phyloP scores from a whole-genome alignment of 2,113 vertebrate species.

The Riparia riparia region DNA sequence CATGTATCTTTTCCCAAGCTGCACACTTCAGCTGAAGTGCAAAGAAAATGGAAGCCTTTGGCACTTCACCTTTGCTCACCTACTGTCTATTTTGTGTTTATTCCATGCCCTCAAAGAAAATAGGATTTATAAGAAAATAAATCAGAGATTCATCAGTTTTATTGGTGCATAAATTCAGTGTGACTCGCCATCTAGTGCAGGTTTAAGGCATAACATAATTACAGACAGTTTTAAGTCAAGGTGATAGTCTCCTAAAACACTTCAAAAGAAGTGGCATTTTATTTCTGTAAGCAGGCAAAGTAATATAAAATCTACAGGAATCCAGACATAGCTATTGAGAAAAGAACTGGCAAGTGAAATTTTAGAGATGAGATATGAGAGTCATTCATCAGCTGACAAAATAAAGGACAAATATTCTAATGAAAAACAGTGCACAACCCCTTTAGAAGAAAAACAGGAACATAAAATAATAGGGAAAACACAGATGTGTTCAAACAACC shows the following conservation, averaged over 20 bases:
- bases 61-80: neutral
- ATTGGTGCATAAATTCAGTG: neutral
- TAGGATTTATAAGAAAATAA: neutral
- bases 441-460: neutral
- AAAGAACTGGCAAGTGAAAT: neutral
- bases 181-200: constrained; percentile 47
- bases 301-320: neutral
- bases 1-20: neutral
- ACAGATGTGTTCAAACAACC: neutral
- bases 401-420: neutral
- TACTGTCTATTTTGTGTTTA: neutral
- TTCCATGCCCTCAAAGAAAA: neutral
- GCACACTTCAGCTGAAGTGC: neutral
- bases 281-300: neutral
- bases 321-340: neutral
- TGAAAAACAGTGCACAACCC: neutral
- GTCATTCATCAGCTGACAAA: neutral
- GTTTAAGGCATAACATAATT: constrained; percentile 1
- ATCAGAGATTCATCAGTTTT: neutral
- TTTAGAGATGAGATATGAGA: neutral
- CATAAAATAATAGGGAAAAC: neutral
- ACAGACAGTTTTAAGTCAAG: neutral
- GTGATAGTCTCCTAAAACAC: neutral
- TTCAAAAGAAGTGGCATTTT: neutral
- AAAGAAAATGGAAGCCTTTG: neutral